Base-by-base conservation (phyloP, 2,797 vertebrate genomes). In the Sphenopsis melanotis region DNA sequence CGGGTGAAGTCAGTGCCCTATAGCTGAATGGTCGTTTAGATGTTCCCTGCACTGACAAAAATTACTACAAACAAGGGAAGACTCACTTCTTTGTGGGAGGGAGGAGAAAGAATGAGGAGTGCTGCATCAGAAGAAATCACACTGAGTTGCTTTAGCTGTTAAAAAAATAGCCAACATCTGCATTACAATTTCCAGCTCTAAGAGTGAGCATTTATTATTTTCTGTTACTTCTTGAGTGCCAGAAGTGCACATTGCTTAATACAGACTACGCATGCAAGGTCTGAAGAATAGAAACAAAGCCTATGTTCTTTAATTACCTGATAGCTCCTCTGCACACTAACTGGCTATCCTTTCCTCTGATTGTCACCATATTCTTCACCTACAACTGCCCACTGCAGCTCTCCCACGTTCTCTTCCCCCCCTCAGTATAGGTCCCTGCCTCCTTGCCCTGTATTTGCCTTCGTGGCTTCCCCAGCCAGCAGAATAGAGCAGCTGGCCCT, bases 1-100 rank as follows among this genome's bases (percentile, higher is more conserved):
- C 11, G 19, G 80, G 46, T 79, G 70, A 93, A 94, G 94, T 74
- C 89, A 93, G 72, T 79, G 53, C 90, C 77, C 49, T 84, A 23
- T 88, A 97, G 87, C 74, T 72, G 49, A 93, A 84, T 89, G 80
- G 74, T 72, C 6, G 4, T 90, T 95, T 85, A 95, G 80, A 94
- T 94, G 95, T 81, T 96, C 92, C 63, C 63, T 86, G 24, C 44
- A 91, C 34, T 89, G 59, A 92, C 90, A 89, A 63, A 66, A 95
- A 78, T 86, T 4, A 94, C 87, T 94, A 84, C 77, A 94, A 95
- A 96, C 72, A 92, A 77, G 52, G 59, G 39, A 91, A 91, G 59
- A 83, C n/a, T 86, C 79, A 72, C 20, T 78, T 69, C 44, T 93
- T 55, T 53, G 72, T 47, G 49, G 87, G 69, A 83, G 69, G 53